Evolutionary conservation across 2,888 invertebrate genomes (phyloP), one percentile per base, ranked within the genome.

Genomic region (Carterocephalus palaemon): DNA sequence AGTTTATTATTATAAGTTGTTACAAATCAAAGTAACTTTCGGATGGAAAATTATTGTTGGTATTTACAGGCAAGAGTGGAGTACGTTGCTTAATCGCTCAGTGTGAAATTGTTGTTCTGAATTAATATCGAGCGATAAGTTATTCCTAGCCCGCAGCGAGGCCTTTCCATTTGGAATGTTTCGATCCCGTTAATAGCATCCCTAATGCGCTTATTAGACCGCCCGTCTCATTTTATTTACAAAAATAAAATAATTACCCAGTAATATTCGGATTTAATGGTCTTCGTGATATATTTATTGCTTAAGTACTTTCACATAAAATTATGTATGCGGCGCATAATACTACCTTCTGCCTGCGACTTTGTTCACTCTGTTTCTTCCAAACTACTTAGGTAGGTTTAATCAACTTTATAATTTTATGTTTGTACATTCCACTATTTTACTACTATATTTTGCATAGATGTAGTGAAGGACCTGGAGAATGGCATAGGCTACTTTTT

Each of bases 271-370:
- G 63, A 66, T 57, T 69, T 75, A 71, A 80, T 72, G 69, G 71
- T 64, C 57, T 59, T 33, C 57, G 54, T 71, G 71, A 78, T 75
- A 72, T 78, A 81, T 85, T 83, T 84, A 84, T 80, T 68, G 74
- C 66, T 60, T 63, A 66, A 69, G 67, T 68, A 72, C 59, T 68
- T 67, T 66, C 64, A 62, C 60, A 67, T 64, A 64, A 60, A 62
- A 19, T 19, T 17, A 15, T 17, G 19, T 32, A 8, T 4, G 5
- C 7, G 17, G 9, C 4, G 26, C 12, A 4, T 12, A 5, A 39
- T 33, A 33, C 33, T 16, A 41, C 17, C 24, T 9, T 10, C 10
- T 3, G 15, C 9, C 9, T 4, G 13, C 4, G 24, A 32, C 22
- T 32, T 41, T 32, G 8, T 19, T 34, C 22, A 1, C 4, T 34